These are phyloP conservation scores for Trichonephila clavata DNA, from an alignment of 1,140 invertebrate genomes.

Conservation along the genomic window DNA sequence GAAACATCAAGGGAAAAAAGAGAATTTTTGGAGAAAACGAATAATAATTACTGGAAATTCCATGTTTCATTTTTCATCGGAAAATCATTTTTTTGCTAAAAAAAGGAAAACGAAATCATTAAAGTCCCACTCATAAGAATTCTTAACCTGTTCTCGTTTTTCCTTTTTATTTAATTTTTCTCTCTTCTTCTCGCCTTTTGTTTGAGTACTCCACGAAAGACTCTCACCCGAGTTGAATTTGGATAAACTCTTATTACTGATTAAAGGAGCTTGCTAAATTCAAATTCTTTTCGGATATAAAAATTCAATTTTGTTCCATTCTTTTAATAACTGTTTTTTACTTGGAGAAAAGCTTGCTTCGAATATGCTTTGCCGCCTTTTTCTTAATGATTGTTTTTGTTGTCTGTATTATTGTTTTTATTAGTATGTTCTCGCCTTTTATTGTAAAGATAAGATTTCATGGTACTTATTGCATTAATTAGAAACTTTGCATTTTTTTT, in stretches of 20 bases:
- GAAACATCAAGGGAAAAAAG: neutral
- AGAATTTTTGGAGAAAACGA: neutral
- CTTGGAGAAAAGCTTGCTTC: neutral
- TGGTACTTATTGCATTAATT: neutral
- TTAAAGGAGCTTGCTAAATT: neutral
- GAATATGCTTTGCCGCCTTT: neutral
- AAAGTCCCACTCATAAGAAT: constrained; percentile 25
- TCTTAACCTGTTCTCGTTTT: constrained; percentile 1
- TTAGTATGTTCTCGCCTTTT: neutral
- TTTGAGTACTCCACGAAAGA: neutral
- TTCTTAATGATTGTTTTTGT: neutral
- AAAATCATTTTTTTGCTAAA: neutral
- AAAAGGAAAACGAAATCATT: constrained; percentile 25
- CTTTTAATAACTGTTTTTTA: neutral
- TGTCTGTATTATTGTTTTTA: neutral
- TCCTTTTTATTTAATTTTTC: neutral
- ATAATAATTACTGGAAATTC: constrained; percentile 27
- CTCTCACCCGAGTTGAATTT: neutral
- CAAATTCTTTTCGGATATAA: neutral
- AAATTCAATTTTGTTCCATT: constrained; percentile 14
- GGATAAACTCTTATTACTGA: constrained; percentile 42
- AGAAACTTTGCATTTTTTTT: neutral
- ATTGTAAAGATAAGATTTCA: neutral
- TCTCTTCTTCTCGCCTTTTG: neutral
- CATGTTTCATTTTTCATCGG: constrained; percentile 15